A percentile compares a stretch with the other conserved stretches of the same genome.
Conservation (phyloP, 1,140 invertebrate genomes). For the Micrasema longulum region DNA sequence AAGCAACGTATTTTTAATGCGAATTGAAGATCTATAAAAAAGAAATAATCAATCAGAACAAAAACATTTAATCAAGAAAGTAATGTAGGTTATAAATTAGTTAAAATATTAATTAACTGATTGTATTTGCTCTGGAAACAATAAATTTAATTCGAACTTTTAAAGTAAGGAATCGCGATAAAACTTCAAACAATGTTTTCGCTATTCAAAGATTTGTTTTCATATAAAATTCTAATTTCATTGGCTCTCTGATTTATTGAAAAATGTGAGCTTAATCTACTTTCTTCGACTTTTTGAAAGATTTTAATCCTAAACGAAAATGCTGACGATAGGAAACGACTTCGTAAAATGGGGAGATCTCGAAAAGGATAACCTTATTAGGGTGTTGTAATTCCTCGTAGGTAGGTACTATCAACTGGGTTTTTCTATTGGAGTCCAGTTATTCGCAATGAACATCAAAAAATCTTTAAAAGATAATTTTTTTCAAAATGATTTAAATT, state of each 20-base stretch:
- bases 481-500: too few relatives aligned
- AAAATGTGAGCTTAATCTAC: conserved; percentile 32
- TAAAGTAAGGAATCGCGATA: background rate
- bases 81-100: background rate
- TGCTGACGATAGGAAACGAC: conserved; percentile 25
- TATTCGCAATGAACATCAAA: background rate
- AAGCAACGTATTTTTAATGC: too few relatives aligned
- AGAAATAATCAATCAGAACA: too few relatives aligned
- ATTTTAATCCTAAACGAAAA: conserved; percentile 29
- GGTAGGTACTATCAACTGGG: background rate
- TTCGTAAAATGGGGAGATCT: conserved; percentile 22
- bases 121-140: conserved; percentile 11
- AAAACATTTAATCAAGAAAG: background rate
- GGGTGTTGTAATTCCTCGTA: conserved; percentile 5
- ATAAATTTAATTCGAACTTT: conserved; percentile 9
- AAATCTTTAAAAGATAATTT: too few relatives aligned
- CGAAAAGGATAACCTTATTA: conserved; percentile 40
- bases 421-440: background rate
- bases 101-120: background rate
- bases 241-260: conserved; percentile 16
- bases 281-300: conserved; percentile 10
- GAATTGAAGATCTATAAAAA: too few relatives aligned
- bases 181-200: conserved; percentile 22
- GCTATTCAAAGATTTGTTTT: conserved; percentile 25
- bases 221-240: conserved; percentile 34